Percentiles rank a stretch among this genome's conserved stretches.
Evolutionary conservation across 2,888 invertebrate genomes (phyloP).

Genomic region (Choreutis nemorana): DNA sequence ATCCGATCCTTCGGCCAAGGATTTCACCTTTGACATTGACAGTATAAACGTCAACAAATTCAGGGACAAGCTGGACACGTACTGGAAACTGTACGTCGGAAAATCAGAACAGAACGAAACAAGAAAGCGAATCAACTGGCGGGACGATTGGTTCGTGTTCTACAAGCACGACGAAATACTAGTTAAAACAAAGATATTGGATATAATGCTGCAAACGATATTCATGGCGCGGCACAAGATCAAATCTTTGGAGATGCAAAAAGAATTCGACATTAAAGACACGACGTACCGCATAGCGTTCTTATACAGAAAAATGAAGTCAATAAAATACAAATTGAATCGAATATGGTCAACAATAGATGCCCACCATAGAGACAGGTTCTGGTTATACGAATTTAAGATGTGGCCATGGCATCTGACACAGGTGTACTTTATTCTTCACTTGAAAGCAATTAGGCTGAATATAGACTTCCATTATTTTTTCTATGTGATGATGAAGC

Average conservation of each 20-base stretch:
- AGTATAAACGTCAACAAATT: conserved; percentile 11
- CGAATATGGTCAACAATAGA: neutral
- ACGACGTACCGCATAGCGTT: conserved; percentile 1
- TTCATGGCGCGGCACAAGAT: conserved; percentile 1
- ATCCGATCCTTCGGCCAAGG: no score
- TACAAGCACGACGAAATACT: neutral
- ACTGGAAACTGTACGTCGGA: neutral
- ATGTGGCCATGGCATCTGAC: no score
- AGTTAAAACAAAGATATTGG: neutral
- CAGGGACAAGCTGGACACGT: conserved; percentile 9
- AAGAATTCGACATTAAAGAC: neutral
- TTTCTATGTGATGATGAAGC: neutral
- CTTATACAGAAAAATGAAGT: neutral
- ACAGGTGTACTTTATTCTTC: no score
- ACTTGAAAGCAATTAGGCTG: neutral
- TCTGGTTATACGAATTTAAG: neutral
- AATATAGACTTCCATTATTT: conserved; percentile 1
- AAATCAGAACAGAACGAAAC: no score
- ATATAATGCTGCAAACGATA: conserved; percentile 3
- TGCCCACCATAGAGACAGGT: neutral
- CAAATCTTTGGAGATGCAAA: neutral
- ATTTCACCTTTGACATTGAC: conserved; percentile 13
- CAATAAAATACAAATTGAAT: neutral
- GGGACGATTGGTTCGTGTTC: neutral
- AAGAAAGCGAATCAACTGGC: no score